Percentiles rank a stretch among this genome's conserved stretches.
These are phyloP conservation scores for Saccostrea glomerata DNA, from an alignment of 1,140 invertebrate species.

Conservation along the genomic window DNA sequence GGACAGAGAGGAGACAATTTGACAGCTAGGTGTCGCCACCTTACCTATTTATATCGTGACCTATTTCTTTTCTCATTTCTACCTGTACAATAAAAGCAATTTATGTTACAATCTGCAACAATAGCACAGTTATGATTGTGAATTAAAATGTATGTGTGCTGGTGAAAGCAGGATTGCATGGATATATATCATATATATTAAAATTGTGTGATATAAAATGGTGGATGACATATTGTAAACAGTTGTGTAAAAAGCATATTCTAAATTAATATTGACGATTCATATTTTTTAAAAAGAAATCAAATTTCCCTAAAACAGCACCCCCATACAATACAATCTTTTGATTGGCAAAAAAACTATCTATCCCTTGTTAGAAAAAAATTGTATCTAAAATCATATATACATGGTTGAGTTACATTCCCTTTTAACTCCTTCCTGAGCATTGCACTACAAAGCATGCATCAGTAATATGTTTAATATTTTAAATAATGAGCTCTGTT, in stretches of 20 bases:
- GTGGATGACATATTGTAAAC: not conserved
- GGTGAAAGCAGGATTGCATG: not conserved
- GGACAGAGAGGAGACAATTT: not conserved
- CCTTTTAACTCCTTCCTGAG: too few relatives aligned
- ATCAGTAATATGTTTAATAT: not conserved
- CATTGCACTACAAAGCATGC: not conserved
- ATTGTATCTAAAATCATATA: too few relatives aligned
- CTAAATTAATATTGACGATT: too few relatives aligned
- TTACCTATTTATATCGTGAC: slow-evolving; percentile 16
- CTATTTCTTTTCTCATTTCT: not conserved
- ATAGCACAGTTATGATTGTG: not conserved
- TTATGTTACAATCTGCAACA: not conserved
- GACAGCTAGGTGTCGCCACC: not conserved
- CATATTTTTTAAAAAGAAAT: too few relatives aligned
- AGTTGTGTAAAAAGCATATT: too few relatives aligned
- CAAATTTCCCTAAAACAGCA: too few relatives aligned
- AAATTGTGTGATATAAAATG: not conserved
- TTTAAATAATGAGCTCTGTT: not conserved
- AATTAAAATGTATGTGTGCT: not conserved
- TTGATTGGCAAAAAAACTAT: too few relatives aligned
- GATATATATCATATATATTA: not conserved
- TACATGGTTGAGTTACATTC: too few relatives aligned
- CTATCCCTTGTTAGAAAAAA: too few relatives aligned
- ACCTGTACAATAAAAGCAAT: slow-evolving; percentile 8
- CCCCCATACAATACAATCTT: too few relatives aligned